Evolutionary conservation across 1,140 invertebrate genomes (phyloP), one percentile per base, ranked within the genome.

Genomic region (Caenorhabditis brenneri): DNA sequence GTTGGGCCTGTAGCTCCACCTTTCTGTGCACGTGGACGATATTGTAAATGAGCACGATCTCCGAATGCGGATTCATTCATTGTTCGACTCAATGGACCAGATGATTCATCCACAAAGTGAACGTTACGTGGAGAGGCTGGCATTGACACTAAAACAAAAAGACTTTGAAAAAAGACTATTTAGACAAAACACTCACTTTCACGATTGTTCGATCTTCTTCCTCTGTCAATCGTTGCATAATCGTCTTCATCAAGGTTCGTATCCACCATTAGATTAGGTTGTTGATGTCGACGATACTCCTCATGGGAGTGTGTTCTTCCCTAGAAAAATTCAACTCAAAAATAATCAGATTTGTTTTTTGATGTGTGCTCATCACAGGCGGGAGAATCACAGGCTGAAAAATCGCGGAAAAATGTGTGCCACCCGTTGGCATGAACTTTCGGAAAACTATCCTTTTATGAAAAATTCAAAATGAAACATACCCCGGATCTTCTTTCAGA

Each of bases 201-300:
- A 27, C 82, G 82, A 49, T 83, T 79, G 19, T 51, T 65, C 5
- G 48, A 74, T 74, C 65, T 53, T 29, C 82, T 48, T 27, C 42
- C 39, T 83, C 82, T 36, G 49, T 83, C 82, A 48, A 83, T 83
- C 49, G 78, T 83, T 65, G 82, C 82, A 65, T 83, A 83, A 48
- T 83, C 82, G 74, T 58, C 65, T 24, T 83, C 82, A 39, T 83
- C 74, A 65, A 80, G 24, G 31, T 51, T 49, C 69, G 82, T 55
- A 58, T 27, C 53, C 49, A 58, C 29, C 42, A 58, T 48, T 48
- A 36, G 42, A 36, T 36, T 46, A 19, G 58, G 65, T 42, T 46
- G 80, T 39, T 46, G 51, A 83, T 69, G 48, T 58, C 48, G 48
- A 51, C 82, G 69, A 79, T 46, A 83, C 27, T 80, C 79, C 48